These are phyloP conservation scores for Tetramorium simillimum DNA, from an alignment of 1,140 invertebrate genomes.

Conservation along the genomic window DNA sequence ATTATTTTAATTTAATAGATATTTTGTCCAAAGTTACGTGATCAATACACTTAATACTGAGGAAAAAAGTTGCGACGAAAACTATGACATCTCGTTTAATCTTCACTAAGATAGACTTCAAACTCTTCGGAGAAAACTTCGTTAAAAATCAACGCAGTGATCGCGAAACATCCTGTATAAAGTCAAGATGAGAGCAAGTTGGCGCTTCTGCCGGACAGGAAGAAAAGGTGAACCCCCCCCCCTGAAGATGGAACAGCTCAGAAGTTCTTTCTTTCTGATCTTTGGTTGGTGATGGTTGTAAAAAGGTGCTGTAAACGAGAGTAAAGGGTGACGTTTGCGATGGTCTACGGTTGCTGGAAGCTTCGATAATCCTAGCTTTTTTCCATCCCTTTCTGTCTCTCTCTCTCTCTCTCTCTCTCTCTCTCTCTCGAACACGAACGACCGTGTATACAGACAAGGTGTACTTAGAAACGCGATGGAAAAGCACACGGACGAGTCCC, in stretches of 20 bases:
- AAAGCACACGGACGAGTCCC: conserved; percentile 24
- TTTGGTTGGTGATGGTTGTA: conserved; percentile 34
- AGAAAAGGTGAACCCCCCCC: conserved; percentile 12
- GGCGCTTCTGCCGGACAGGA: not conserved
- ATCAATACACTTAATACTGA: not conserved
- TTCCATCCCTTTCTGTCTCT: not conserved
- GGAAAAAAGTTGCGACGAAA: not conserved
- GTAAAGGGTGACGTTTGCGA: conserved; percentile 55
- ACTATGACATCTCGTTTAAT: not conserved
- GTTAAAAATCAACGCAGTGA: conserved; percentile 27
- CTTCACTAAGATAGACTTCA: not conserved
- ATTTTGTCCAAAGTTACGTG: not conserved
- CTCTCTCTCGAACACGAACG: conserved; percentile 1
- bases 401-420: not conserved
- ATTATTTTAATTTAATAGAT: not conserved
- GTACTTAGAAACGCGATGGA: conserved; percentile 18
- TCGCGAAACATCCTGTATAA: conserved; percentile 28
- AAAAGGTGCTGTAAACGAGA: conserved; percentile 40
- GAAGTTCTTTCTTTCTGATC: conserved; percentile 53
- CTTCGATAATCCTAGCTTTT: conserved; percentile 48
- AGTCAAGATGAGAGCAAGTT: conserved; percentile 22
- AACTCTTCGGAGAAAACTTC: not conserved
- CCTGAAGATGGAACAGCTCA: conserved; percentile 26
- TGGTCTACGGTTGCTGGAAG: conserved; percentile 52
- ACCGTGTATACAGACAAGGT: conserved; percentile 10